Base-by-base conservation (phyloP, 2,113 vertebrate species). In the Oenanthe oenanthe region DNA sequence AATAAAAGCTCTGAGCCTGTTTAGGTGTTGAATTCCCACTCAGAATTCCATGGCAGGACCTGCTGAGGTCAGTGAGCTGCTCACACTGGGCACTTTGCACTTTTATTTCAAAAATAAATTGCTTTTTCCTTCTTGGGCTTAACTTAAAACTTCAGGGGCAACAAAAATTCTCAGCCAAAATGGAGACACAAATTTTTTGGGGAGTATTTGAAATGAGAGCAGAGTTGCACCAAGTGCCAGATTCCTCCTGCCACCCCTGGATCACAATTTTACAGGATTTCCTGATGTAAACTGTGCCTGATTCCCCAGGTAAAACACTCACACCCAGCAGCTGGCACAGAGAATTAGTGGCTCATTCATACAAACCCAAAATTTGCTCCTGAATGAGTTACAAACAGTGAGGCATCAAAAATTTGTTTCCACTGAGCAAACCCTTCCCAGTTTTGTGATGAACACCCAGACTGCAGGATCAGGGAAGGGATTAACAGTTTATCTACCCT, bases 51-150 rank as follows among this genome's bases (percentile, higher is more conserved):
- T 8, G 95, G 97, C 97, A 97, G 97, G 92, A 95, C 16, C 96
- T 96, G 97, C 96, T 94, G 97, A 97, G 97, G 86, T 96, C 96
- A 97, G 10, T 6, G 42, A 93, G 77, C 87, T 93, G 84, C 76
- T 95, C 94, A 65, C 32, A 42, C 95, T 38, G 85, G 34, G 95
- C 90, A 86, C 57, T 62, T 63, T 7, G 22, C 85, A 73, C 79
- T 89, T 96, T 81, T 62, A 58, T 66, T 95, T 95, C 93, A 87
- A 96, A 97, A 97, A 68, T 85, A 96, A 89, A 53, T 62, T 79
- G 42, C 42, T 68, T 95, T 89, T 92, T 87, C 88, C 61, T 93
- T 97, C 96, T 97, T 96, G 95, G 94, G 93, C 92, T 96, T 86
- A 95, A 97, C 82, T 79, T 43, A 74, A 57, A 92, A 93, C 32